These are phyloP conservation scores for Piscicola geometra DNA, from an alignment of 2,888 invertebrate species.

Conservation along the genomic window DNA sequence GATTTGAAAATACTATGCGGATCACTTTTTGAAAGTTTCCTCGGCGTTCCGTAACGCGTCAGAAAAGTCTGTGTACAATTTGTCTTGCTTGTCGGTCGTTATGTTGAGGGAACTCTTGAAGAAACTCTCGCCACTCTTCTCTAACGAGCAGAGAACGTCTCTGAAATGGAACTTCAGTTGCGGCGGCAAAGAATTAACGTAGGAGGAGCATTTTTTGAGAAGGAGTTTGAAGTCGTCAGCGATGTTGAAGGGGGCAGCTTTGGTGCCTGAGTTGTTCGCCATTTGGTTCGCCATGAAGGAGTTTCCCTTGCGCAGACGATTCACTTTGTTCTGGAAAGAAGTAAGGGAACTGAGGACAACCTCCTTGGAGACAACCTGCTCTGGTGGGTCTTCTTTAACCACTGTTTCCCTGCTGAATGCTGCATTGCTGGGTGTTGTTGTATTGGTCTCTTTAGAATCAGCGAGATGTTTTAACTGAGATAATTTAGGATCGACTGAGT, in stretches of 20 bases:
- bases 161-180: conserved; percentile 83
- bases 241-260: conserved; percentile 66
- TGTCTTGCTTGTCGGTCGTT: background rate
- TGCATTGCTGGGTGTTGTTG: conserved; percentile 9
- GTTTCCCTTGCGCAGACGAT: background rate
- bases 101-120: conserved; percentile 48
- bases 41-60: conserved; percentile 1
- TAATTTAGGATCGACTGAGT: background rate
- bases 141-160: conserved; percentile 53
- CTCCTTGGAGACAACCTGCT: background rate
- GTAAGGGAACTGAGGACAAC: background rate
- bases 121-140: conserved; percentile 45
- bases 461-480: background rate
- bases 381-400: background rate
- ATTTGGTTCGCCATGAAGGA: conserved; percentile 14
- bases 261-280: background rate
- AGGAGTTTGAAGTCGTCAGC: conserved; percentile 75
- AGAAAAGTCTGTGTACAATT: background rate
- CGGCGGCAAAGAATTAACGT: conserved; percentile 76
- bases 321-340: conserved; percentile 13
- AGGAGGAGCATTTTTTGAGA: conserved; percentile 68
- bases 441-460: background rate
- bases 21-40: conserved; percentile 13
- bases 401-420: background rate
- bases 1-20: background rate